phyloP scores from a whole-genome alignment of 2,113 vertebrate species.

The Oreochromis niloticus region DNA sequence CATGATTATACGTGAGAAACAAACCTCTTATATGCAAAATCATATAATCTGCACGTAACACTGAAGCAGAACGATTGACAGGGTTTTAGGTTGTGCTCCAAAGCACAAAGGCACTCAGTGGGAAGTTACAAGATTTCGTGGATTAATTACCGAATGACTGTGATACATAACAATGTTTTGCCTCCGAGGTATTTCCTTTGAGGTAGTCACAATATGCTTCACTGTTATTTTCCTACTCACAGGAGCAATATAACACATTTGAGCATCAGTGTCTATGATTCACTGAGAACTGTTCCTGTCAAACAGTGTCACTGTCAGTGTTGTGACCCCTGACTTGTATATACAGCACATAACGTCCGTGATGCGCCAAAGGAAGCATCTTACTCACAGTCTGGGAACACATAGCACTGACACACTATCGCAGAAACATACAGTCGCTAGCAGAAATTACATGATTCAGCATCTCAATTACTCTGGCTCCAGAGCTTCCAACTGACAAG shows the following conservation, averaged over 20 bases:
- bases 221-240: neutral
- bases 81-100: neutral
- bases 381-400: neutral
- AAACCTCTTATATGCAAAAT: neutral
- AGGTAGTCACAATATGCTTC: neutral
- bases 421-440: neutral
- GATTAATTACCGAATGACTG: neutral
- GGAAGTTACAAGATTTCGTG: neutral
- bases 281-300: conserved; percentile 26
- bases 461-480: conserved; percentile 6
- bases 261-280: neutral
- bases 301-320: neutral
- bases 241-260: neutral
- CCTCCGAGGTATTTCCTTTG: neutral
- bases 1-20: neutral
- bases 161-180: neutral
- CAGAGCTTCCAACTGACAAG: conserved; percentile 4
- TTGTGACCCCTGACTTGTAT: conserved; percentile 12
- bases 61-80: neutral
- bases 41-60: neutral
- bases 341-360: neutral
- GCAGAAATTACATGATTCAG: conserved; percentile 20
- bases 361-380: neutral
- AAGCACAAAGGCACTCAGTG: neutral
- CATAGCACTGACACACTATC: neutral